Conservation (phyloP, 2,888 invertebrate genomes). For the Odontocolon sp. region DNA sequence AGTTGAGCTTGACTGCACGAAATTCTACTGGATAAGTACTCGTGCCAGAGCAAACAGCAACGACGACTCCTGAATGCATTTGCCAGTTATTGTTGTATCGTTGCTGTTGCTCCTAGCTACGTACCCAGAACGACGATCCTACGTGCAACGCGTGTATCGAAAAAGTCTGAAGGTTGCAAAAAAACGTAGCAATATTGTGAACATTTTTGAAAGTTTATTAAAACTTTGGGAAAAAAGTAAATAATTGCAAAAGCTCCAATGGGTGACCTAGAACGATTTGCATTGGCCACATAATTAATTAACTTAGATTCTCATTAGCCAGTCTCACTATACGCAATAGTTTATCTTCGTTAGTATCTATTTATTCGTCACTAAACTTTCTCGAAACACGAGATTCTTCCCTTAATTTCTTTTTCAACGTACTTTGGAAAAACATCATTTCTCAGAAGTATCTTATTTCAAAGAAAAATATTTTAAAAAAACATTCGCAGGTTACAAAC, state of each 20-base stretch:
- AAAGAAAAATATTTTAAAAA: background rate
- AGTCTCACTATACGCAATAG: no score
- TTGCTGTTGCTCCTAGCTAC: background rate
- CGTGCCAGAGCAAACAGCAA: background rate
- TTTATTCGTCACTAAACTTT: background rate
- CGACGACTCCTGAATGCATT: slow-evolving; percentile 6
- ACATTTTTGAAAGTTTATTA: background rate
- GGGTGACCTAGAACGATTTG: background rate
- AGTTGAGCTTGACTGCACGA: background rate
- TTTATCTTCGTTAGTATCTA: background rate
- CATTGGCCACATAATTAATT: background rate
- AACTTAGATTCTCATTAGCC: slow-evolving; percentile 2
- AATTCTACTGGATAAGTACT: slow-evolving; percentile 28
- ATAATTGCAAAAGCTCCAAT: background rate
- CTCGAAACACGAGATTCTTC: background rate
- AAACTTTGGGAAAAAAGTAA: background rate
- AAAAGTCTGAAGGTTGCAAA: no score
- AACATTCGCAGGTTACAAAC: background rate
- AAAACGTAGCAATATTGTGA: background rate
- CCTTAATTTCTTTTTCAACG: background rate
- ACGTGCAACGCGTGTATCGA: background rate
- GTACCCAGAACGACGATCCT: background rate
- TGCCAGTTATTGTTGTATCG: slow-evolving; percentile 9
- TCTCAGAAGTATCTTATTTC: background rate
- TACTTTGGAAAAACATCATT: no score